These are phyloP conservation scores for Neolamprologus kungweensis DNA, from an alignment of 2,113 vertebrate species.

Conservation along the genomic window DNA sequence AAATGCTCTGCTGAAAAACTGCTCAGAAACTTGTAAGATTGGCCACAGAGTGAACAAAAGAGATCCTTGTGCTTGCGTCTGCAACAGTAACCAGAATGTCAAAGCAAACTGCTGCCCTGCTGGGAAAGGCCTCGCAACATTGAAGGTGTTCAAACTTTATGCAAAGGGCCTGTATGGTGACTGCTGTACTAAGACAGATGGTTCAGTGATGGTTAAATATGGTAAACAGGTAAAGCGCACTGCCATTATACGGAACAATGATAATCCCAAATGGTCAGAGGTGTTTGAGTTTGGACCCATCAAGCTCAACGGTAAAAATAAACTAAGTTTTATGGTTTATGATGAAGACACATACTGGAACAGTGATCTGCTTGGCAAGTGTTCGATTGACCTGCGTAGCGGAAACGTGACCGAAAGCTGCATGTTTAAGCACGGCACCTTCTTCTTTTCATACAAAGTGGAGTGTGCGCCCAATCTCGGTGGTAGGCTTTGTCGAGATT, in stretches of 20 bases:
- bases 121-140: constrained; percentile 54
- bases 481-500: constrained; percentile 54
- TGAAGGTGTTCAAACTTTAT: constrained; percentile 44
- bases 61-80: constrained; percentile 39
- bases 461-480: constrained; percentile 58
- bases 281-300: constrained; percentile 50
- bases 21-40: constrained; percentile 36
- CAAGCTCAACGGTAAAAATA: neutral
- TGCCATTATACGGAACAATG: neutral
- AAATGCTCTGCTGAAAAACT: constrained; percentile 57
- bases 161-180: constrained; percentile 62
- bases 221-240: constrained; percentile 14
- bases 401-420: constrained; percentile 12
- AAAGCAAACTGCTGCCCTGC: constrained; percentile 68
- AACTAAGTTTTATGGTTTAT: constrained; percentile 62
- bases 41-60: constrained; percentile 17
- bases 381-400: neutral
- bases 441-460: constrained; percentile 49
- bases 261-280: constrained; percentile 57
- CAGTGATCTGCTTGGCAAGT: constrained; percentile 63
- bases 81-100: neutral
- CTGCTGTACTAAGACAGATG: neutral
- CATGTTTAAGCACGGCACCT: constrained; percentile 36
- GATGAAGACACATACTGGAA: constrained; percentile 56
- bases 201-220: constrained; percentile 57